Evolutionary conservation across 2,797 vertebrate genomes (phyloP), one percentile per base, ranked within the genome.

Genomic region (Eidolon dupreanum): DNA sequence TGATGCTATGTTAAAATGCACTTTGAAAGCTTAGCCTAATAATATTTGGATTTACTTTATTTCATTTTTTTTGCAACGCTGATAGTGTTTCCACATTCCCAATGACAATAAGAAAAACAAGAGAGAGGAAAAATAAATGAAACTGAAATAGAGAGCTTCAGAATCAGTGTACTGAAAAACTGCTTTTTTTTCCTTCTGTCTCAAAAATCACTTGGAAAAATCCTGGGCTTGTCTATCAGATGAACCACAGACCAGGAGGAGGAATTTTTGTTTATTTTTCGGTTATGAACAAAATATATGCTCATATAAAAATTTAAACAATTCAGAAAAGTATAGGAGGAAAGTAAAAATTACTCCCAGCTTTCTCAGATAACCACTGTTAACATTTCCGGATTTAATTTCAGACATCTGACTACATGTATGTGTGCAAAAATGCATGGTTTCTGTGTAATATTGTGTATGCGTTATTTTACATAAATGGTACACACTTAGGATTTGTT

Each of bases 1-100:
- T 82, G 87, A 96, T 97, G 94, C 97, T 97, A 36, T 91, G 88
- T 98, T 98, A 81, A 98, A 98, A 97, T 86, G 77, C 53, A 61
- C 88, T 97, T 97, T 90, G 95, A 96, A 95, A 96, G 87, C 61
- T 90, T 55, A 97, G 79, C 74, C 81, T 97, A 93, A 95, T 92
- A 94, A 93, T 95, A 57, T 71, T 70, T 89, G 88, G 51, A 92
- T 82, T 95, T 90, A 83, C 41, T 93, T 90, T 77, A 53, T 88
- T 78, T 41, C 68, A 74, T 73, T 89, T 82, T 92, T 92, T 97
- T 98, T 97, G 90, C 94, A 95, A 41, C 66, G 55, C 24, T 46
- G 41, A 36, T 0, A 51, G 33, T 92, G 31, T 95, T 97, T 97
- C 96, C 38, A 96, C 87, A 88, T 90, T 96, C 96, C 66, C 87